Evolutionary conservation across 2,113 vertebrate species (phyloP).

Genomic region (Solea solea): DNA sequence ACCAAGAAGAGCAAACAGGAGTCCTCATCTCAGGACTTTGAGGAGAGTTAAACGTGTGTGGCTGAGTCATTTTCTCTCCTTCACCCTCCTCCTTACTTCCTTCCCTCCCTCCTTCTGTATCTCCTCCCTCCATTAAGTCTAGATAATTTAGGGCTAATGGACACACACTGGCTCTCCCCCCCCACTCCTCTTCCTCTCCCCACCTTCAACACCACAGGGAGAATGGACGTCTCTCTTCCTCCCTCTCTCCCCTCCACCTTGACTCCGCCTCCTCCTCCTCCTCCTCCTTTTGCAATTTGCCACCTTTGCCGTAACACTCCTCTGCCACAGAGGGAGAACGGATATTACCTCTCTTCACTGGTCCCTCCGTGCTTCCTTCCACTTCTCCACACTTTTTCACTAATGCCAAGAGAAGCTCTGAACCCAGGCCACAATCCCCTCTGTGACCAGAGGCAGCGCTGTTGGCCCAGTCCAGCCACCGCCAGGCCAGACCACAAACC

Average conservation of each 20-base stretch:
- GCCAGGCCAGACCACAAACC: slow-evolving; percentile 56
- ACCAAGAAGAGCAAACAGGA: slow-evolving; percentile 96
- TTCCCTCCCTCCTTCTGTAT: slow-evolving; percentile 10
- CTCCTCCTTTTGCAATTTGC: neutral
- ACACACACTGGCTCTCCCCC: slow-evolving; percentile 49
- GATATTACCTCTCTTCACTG: slow-evolving; percentile 73
- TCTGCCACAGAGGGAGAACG: slow-evolving; percentile 68
- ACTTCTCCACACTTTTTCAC: slow-evolving; percentile 62
- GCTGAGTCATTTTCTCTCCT: slow-evolving; percentile 42
- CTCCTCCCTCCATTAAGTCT: slow-evolving; percentile 64
- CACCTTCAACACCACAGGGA: slow-evolving; percentile 43
- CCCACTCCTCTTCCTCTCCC: slow-evolving; percentile 1
- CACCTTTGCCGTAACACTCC: slow-evolving; percentile 47
- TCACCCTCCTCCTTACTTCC: slow-evolving; percentile 14
- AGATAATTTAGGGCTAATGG: slow-evolving; percentile 70
- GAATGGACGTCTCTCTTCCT: slow-evolving; percentile 52
- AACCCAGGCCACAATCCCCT: slow-evolving; percentile 41
- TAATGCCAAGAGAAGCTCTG: slow-evolving; percentile 72
- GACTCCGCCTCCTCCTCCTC: neutral
- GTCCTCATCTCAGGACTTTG: slow-evolving; percentile 88
- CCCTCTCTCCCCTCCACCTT: neutral
- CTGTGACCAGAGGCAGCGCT: slow-evolving; percentile 34
- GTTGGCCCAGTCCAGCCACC: slow-evolving; percentile 41
- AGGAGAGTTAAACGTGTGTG: slow-evolving; percentile 88
- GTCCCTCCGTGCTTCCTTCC: slow-evolving; percentile 70